Percentiles rank a stretch among this genome's conserved stretches.
Evolutionary conservation across 2,113 vertebrate genomes (phyloP).

Genomic region (Gorsachius goisagi): DNA sequence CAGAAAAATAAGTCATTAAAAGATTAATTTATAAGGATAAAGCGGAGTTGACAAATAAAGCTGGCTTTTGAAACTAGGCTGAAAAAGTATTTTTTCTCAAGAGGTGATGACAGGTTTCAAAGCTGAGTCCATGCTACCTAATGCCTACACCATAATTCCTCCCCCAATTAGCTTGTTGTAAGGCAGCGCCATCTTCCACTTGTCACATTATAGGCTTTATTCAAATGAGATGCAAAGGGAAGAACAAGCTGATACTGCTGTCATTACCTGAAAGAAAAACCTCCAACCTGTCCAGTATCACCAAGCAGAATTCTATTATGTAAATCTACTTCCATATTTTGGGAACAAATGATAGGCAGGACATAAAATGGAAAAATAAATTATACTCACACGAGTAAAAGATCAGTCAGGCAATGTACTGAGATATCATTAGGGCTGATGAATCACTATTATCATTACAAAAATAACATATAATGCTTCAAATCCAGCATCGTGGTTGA

Average conservation of each 20-base stretch:
- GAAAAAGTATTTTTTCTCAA: background rate
- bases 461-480: conserved; percentile 61
- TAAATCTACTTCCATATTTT: conserved; percentile 55
- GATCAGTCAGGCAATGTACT: conserved; percentile 49
- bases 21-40: conserved; percentile 25
- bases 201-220: conserved; percentile 48
- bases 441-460: conserved; percentile 60
- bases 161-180: background rate
- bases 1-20: conserved; percentile 47
- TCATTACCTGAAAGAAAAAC: conserved; percentile 39
- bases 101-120: conserved; percentile 21
- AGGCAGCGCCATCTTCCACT: conserved; percentile 21
- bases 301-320: conserved; percentile 8
- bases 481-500: conserved; percentile 32
- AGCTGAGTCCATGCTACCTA: background rate
- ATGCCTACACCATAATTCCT: background rate
- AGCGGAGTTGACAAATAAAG: conserved; percentile 29
- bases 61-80: background rate
- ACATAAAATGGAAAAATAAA: conserved; percentile 57
- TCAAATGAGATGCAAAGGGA: conserved; percentile 40
- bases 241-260: background rate
- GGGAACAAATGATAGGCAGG: conserved; percentile 48
- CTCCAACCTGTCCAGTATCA: conserved; percentile 28
- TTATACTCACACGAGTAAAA: background rate
- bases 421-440: conserved; percentile 55